These are phyloP conservation scores for Picus viridis DNA, from an alignment of 2,797 vertebrate species.

Conservation along the genomic window DNA sequence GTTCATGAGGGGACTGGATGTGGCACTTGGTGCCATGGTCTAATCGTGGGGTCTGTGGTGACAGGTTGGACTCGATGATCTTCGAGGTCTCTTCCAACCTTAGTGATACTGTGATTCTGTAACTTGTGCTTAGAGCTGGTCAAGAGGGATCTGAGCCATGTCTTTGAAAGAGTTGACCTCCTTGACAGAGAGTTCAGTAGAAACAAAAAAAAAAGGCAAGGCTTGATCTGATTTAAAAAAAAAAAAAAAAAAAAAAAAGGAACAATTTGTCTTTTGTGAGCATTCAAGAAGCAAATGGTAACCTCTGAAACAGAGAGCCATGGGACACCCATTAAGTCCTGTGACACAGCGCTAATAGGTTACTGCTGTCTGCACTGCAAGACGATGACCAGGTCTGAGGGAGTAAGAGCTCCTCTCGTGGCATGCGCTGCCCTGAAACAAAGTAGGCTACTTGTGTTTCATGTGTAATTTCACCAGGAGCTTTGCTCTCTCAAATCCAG, in stretches of 20 bases:
- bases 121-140: slow-evolving; percentile 4
- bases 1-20: no score
- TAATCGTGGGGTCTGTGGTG: no score
- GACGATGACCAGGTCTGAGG: neutral
- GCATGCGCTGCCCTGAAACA: neutral
- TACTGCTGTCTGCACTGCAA: neutral
- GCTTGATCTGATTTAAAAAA: neutral
- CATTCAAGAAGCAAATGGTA: neutral
- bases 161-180: slow-evolving; percentile 1
- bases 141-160: neutral
- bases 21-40: no score
- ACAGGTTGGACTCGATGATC: no score
- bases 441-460: neutral
- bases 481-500: neutral
- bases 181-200: neutral
- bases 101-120: no score
- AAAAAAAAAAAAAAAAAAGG: neutral
- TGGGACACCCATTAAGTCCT: neutral
- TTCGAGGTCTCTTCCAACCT: no score
- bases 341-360: accelerated
- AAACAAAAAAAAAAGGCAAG: neutral
- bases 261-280: neutral
- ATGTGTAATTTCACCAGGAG: neutral
- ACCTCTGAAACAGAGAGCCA: neutral
- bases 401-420: neutral